Conservation (phyloP, 2,113 vertebrate species). For the Alethe diademata region DNA sequence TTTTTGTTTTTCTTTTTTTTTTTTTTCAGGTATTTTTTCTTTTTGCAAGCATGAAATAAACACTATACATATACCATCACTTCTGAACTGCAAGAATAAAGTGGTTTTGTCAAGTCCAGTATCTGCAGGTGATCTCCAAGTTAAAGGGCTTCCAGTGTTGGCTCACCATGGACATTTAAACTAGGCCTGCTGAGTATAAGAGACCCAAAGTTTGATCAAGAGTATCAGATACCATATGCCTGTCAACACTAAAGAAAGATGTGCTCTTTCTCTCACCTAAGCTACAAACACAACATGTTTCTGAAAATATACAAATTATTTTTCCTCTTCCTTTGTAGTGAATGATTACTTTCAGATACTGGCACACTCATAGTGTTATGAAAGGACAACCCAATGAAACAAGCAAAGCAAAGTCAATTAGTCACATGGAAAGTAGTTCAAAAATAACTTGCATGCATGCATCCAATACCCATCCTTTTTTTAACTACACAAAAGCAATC, state of each 20-base stretch:
- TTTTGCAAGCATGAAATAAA: not conserved
- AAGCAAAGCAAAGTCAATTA: not conserved
- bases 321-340: not conserved
- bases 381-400: not conserved
- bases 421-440: not conserved
- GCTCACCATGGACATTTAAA: not conserved
- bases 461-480: not conserved
- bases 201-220: not conserved
- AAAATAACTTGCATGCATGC: not conserved
- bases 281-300: not conserved
- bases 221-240: not conserved
- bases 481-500: not conserved
- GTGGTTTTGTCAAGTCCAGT: not conserved
- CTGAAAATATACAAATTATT: not conserved
- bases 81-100: not conserved
- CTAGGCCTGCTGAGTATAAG: not conserved
- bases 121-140: not conserved
- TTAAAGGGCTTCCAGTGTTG: not conserved
- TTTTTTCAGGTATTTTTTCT: not conserved
- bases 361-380: not conserved
- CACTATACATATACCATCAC: not conserved
- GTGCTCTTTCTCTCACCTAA: not conserved
- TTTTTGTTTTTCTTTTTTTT: not conserved
- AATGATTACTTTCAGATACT: not conserved
- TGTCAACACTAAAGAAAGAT: not conserved